Evolutionary conservation across 1,140 invertebrate species (phyloP), one percentile per base, ranked within the genome.

Genomic region (Tyrophagus putrescentiae): DNA sequence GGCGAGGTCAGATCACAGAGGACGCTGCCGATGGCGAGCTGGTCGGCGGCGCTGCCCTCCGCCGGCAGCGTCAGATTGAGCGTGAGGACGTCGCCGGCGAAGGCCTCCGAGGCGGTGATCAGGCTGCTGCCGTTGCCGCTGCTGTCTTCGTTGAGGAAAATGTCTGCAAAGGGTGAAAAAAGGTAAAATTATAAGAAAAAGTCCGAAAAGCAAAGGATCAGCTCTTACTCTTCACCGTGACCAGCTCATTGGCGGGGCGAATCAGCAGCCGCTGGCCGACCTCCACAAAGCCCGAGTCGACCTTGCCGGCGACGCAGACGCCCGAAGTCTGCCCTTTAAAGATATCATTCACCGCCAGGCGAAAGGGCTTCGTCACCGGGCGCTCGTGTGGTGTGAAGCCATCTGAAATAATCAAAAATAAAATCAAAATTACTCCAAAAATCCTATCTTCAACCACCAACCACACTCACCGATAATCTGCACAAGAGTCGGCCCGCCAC

Each of bases 281-380:
- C 65, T 84, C 82, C 0, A 97, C 70, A 67, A 82, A 79, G 6
- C 95, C 95, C 44, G 89, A 87, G 76, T 97, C 92, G 56, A 98
- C 79, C 44, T 85, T 79, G 5, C 92, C 94, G 4, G 82, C 82
- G 4, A 96, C 80, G 74, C 85, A 90, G 68, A 91, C 85, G 3
- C 85, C 84, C 54, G 73, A 71, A 0, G 85, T 84, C 11, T 84
- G 83, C 6, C 88, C 85, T 77, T 98, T 98, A 69, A 87, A 95
- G 61, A 98, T 82, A 76, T 99, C 95, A 69, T 84, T 87, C 0
- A 98, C 79, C 25, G 87, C 85, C 71, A 94, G 79, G n/a, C 94
- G 78, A 48, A 98, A 82, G 9, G 92, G 87, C 70, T 90, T 89
- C 23, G 84, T 77, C 6, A 95, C 78, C n/a, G 84, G 81, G 44